These are phyloP conservation scores for Psittacula echo DNA, from an alignment of 2,797 vertebrate species.

Conservation along the genomic window DNA sequence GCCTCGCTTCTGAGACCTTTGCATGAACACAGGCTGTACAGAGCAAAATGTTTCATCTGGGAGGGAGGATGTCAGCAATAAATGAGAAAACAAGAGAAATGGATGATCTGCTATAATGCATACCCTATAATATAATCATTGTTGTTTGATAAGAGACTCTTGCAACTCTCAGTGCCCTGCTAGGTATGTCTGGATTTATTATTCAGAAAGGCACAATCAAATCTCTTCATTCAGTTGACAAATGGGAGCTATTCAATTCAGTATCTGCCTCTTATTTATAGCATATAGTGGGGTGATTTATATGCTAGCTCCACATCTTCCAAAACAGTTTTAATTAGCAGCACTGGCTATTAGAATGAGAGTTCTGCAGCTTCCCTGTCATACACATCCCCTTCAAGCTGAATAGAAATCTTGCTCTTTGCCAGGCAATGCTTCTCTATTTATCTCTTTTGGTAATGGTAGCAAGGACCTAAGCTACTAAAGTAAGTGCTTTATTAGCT, in stretches of 20 bases:
- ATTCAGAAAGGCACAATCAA: constrained; percentile 74
- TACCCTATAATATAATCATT: constrained; percentile 61
- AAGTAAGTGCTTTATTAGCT: constrained; percentile 42
- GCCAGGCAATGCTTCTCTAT: constrained; percentile 36
- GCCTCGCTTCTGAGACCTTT: background rate
- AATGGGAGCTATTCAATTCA: constrained; percentile 74
- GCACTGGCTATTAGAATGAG: constrained; percentile 68
- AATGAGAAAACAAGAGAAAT: constrained; percentile 72
- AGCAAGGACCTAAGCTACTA: background rate
- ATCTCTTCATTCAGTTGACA: constrained; percentile 75
- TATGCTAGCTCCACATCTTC: constrained; percentile 64
- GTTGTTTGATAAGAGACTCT: constrained; percentile 66
- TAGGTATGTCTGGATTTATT: constrained; percentile 65
- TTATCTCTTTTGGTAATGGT: background rate
- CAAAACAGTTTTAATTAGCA: constrained; percentile 78
- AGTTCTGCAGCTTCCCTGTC: constrained; percentile 31
- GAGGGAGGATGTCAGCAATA: constrained; percentile 34
- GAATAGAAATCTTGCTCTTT: constrained; percentile 57
- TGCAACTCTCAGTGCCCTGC: constrained; percentile 46
- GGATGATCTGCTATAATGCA: constrained; percentile 59
- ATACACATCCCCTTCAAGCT: background rate
- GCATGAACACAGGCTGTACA: background rate
- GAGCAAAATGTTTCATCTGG: background rate
- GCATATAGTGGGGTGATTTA: constrained; percentile 73
- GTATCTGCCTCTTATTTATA: constrained; percentile 76